Evolutionary conservation across 2,113 vertebrate genomes (phyloP), one percentile per base, ranked within the genome.

Genomic region (Dipodomys ordii): DNA sequence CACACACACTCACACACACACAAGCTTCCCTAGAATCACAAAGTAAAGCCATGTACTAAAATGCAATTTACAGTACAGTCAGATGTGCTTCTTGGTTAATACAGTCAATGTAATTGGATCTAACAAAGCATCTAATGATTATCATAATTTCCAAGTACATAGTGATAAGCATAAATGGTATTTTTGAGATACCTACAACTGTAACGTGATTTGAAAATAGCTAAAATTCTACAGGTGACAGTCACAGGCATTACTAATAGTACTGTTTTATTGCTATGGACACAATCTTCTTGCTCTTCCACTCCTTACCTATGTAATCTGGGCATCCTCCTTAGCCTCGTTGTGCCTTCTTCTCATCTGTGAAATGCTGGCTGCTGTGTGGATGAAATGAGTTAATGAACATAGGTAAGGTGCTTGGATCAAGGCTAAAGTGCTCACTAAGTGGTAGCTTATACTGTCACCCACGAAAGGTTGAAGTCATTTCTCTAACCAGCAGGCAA

Each of bases 171-270:
- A 85, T 32, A 93, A 85, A 93, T 39, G 74, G 28, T 77, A 12
- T 93, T 94, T 86, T 72, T 92, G 65, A 95, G 76, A 92, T 92
- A 78, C 53, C 30, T 82, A 71, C 87, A 91, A 88, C 89, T 64
- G 7, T 65, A 83, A 92, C 78, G 32, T 78, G 77, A 90, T 79
- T 46, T 76, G 44, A 82, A 92, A 94, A 94, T 79, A 86, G 83
- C 78, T 89, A 9, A 92, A 68, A 73, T 80, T 91, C 83, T 86
- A 69, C 67, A 25, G 76, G 57, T 84, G 80, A 85, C 69, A 79
- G 78, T 86, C 73, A 72, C 44, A 88, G 87, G 90, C 22, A 18
- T 49, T 68, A 46, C 46, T 71, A 69, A 90, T 19, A 69, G 65
- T 39, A 62, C 22, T 73, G n/a, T 32, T 60, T 96, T 77, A 87